Conservation (phyloP, 1,140 invertebrate species). For the Euura lappo region DNA sequence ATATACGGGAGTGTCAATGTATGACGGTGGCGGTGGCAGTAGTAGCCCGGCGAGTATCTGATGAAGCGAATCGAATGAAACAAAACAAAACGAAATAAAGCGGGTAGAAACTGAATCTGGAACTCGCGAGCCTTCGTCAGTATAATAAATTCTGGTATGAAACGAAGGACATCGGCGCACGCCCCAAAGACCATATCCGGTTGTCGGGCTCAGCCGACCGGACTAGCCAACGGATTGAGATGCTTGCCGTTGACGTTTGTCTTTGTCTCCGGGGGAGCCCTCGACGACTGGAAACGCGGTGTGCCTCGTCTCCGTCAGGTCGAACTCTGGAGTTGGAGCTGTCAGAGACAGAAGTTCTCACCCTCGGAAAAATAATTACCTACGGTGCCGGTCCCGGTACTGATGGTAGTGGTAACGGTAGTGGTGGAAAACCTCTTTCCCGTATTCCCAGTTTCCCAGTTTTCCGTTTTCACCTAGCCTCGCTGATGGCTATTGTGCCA, state of each 20-base stretch:
- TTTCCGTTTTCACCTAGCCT: background rate
- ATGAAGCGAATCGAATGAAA: conserved; percentile 4
- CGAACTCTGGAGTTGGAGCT: conserved; percentile 39
- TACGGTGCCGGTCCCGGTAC: background rate
- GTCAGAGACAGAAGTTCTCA: conserved; percentile 54
- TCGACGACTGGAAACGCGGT: conserved; percentile 4
- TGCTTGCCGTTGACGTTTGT: conserved; percentile 1
- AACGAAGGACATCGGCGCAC: conserved; percentile 3
- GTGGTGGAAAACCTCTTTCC: background rate
- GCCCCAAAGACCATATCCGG: conserved; percentile 6
- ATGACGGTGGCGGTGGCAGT: background rate
- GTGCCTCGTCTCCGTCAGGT: conserved; percentile 33
- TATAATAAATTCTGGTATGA: background rate
- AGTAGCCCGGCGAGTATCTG: background rate
- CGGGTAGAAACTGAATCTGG: background rate
- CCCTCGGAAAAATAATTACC: conserved; percentile 59
- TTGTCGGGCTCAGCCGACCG: background rate
- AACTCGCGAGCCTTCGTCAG: background rate
- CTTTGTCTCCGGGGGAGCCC: conserved; percentile 6
- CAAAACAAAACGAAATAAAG: background rate
- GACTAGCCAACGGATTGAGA: conserved; percentile 2
- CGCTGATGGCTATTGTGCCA: conserved; percentile 49
- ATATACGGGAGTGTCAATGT: background rate
- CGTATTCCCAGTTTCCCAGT: conserved; percentile 4
- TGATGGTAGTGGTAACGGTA: background rate